Conservation (phyloP, 2,888 invertebrate species). For the Drosophila nigricruria region DNA sequence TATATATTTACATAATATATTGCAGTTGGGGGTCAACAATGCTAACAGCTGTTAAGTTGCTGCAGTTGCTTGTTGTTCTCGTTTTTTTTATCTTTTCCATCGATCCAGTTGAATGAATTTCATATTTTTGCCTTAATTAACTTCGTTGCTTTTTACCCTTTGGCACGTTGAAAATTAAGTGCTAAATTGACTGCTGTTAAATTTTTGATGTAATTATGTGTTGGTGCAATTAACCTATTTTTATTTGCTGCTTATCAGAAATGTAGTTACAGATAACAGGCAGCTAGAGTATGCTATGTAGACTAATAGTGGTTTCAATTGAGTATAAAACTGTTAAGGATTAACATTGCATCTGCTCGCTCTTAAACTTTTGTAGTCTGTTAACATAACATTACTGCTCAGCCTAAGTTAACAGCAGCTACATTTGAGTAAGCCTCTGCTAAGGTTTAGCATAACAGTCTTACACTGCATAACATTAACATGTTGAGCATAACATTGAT, state of each 20-base stretch:
- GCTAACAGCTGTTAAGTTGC: conserved; percentile 1
- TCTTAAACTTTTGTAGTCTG: no score
- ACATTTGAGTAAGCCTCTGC: no score
- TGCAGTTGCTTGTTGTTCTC: neutral
- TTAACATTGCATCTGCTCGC: no score
- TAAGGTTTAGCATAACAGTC: neutral
- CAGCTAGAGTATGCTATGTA: neutral
- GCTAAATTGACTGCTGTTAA: neutral
- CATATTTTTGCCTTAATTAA: neutral
- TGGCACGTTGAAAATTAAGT: neutral
- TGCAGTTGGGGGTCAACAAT: neutral
- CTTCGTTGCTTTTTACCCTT: neutral
- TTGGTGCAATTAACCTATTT: neutral
- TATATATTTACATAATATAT: neutral
- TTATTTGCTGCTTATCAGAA: neutral
- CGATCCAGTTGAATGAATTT: conserved; percentile 3
- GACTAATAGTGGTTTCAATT: neutral
- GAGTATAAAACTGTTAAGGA: neutral
- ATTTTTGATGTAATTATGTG: neutral
- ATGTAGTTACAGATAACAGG: neutral
- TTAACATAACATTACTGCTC: neutral
- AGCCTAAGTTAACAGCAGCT: neutral
- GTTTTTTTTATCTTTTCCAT: neutral
- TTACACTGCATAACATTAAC: neutral
- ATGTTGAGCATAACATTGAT: conserved; percentile 4